Evolutionary conservation across 2,797 vertebrate genomes (phyloP).

Genomic region (Sebastes nivosus): DNA sequence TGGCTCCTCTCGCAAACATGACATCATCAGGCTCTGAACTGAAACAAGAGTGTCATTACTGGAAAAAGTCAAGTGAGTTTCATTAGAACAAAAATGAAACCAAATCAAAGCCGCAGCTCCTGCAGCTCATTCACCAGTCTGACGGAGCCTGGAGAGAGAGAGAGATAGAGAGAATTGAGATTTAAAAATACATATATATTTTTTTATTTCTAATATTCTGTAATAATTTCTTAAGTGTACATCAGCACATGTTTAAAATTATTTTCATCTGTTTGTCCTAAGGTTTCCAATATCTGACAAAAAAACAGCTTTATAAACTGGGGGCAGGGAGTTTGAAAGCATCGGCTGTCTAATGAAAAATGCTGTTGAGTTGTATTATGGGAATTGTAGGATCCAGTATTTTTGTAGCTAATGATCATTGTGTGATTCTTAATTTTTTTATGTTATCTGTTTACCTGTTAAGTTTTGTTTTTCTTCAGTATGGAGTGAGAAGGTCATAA

Average conservation of each 20-base stretch:
- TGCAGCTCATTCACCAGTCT: no score
- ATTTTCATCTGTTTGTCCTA: background rate
- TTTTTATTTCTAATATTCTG: background rate
- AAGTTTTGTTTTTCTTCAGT: background rate
- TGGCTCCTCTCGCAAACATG: background rate
- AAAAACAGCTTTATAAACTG: fast-evolving
- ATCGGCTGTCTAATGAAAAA: background rate
- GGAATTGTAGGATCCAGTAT: no score
- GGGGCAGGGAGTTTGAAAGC: no score
- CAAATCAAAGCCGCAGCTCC: no score
- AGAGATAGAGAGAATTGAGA: background rate
- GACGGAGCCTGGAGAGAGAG: background rate
- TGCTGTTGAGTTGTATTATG: no score
- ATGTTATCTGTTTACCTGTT: background rate
- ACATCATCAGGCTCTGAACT: background rate
- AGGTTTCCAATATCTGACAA: background rate
- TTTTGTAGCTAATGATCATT: background rate
- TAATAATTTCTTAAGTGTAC: background rate
- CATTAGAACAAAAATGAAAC: background rate
- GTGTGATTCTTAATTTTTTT: background rate
- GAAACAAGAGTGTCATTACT: no score
- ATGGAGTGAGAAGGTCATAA: background rate
- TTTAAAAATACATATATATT: background rate
- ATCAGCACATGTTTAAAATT: background rate
- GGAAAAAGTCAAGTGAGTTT: background rate